Conservation (phyloP, 2,113 vertebrate species). For the Tenebrosternarchus preto region DNA sequence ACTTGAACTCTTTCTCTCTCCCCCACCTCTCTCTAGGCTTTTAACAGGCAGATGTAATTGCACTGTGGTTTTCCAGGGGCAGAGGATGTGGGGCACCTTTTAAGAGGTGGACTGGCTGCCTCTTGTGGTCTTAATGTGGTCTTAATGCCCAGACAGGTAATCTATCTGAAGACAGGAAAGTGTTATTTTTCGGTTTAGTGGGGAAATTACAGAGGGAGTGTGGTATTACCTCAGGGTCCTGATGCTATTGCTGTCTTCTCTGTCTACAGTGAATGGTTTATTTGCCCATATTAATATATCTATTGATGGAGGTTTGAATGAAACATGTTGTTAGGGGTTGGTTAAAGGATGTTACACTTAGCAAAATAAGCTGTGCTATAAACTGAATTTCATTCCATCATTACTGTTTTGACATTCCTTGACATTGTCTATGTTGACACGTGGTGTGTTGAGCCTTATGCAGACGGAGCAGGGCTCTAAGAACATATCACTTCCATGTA, state of each 20-base stretch:
- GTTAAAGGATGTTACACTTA: neutral
- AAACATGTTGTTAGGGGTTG: neutral
- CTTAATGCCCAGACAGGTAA: constrained; percentile 47
- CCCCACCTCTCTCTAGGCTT: neutral
- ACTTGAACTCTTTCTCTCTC: neutral
- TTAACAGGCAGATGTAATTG: constrained; percentile 46
- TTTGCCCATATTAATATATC: constrained; percentile 34
- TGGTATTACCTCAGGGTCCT: constrained; percentile 21
- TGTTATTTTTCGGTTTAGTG: constrained; percentile 47
- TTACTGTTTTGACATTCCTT: neutral
- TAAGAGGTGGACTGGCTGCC: constrained; percentile 41
- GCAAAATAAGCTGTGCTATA: too few species aligned
- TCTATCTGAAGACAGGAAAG: constrained; percentile 44
- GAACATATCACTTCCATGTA: constrained; percentile 31
- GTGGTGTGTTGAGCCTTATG: neutral
- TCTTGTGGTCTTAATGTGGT: constrained; percentile 47
- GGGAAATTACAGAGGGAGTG: constrained; percentile 35
- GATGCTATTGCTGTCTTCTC: constrained; percentile 24
- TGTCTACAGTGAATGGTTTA: constrained; percentile 22
- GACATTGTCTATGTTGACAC: neutral
- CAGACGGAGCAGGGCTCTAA: neutral
- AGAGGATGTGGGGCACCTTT: constrained; percentile 27
- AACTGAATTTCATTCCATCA: too few species aligned
- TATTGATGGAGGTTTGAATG: neutral
- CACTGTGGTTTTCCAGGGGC: constrained; percentile 42